Percentiles rank a stretch among this genome's conserved stretches.
Evolutionary conservation across 2,797 vertebrate genomes (phyloP).

Genomic region (Mus spretus): DNA sequence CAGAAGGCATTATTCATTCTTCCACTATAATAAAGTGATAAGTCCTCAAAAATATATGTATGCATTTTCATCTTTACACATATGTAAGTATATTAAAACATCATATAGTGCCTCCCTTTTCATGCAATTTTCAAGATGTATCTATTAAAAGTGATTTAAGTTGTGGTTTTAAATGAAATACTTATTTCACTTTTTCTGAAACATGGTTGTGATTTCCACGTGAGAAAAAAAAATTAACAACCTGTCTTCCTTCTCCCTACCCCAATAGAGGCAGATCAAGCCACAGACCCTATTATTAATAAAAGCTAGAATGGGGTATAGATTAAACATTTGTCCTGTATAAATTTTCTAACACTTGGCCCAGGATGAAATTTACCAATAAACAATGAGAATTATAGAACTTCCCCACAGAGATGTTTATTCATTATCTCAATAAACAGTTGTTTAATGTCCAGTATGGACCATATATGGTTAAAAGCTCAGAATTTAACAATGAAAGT

Average conservation of each 20-base stretch:
- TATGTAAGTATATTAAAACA: background rate
- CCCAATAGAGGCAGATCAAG: background rate
- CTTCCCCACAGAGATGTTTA: background rate
- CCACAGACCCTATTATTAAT: background rate
- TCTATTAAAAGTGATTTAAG: background rate
- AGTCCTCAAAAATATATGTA: background rate
- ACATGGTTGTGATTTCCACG: background rate
- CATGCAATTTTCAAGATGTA: background rate
- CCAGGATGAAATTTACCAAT: background rate
- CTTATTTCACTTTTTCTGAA: conserved; percentile 27
- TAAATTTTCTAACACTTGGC: background rate
- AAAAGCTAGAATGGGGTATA: background rate
- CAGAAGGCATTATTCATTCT: background rate
- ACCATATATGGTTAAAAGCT: background rate
- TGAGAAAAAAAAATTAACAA: background rate
- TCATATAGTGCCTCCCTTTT: background rate
- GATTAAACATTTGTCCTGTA: background rate
- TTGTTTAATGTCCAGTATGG: background rate
- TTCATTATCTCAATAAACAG: background rate
- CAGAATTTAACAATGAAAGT: background rate
- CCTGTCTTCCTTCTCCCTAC: background rate
- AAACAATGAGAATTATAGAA: background rate
- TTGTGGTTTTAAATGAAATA: background rate
- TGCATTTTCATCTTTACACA: background rate
- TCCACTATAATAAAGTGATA: background rate